Evolutionary conservation across 53 echinoderm and acorn worm species (phyloP).

Genomic region (Henricia sp.): DNA sequence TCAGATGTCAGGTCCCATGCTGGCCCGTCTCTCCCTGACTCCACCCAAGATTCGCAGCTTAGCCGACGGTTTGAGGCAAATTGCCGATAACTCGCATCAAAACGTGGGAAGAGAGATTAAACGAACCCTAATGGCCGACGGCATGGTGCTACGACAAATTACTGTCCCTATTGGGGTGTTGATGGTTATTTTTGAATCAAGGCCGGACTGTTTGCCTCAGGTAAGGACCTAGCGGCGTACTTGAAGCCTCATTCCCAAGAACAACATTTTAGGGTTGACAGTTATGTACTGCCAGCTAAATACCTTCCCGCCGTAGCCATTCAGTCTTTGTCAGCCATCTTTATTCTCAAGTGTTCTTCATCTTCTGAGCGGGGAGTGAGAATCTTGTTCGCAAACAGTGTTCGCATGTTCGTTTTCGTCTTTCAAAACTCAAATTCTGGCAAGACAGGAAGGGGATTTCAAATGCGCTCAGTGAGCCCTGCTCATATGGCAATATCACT

Average conservation of each 20-base stretch:
- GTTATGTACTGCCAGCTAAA: not conserved
- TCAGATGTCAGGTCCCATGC: conserved; percentile 88
- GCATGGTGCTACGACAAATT: conserved; percentile 76
- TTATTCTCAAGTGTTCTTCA: too few species aligned
- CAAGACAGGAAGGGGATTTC: too few species aligned
- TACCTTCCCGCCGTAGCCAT: too few species aligned
- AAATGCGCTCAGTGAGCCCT: too few species aligned
- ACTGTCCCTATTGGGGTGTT: conserved; percentile 98
- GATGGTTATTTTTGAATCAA: conserved; percentile 96
- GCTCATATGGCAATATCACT: too few species aligned
- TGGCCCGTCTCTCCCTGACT: conserved; percentile 80
- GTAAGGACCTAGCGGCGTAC: conserved; percentile 25
- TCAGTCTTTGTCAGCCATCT: too few species aligned
- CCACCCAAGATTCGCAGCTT: conserved; percentile 80
- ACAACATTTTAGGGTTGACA: not conserved
- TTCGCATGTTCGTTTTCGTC: too few species aligned
- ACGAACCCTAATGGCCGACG: conserved; percentile 81
- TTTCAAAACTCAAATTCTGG: too few species aligned
- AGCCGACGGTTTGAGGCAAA: conserved; percentile 87
- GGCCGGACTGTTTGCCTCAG: conserved; percentile 96
- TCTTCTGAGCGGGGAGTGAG: too few species aligned
- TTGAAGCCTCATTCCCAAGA: not conserved
- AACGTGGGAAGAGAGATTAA: conserved; percentile 89
- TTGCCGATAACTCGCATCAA: conserved; percentile 74
- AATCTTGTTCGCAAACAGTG: too few species aligned